Conservation (phyloP, 2,797 vertebrate species). For the Petrocephalus schoutedeni region DNA sequence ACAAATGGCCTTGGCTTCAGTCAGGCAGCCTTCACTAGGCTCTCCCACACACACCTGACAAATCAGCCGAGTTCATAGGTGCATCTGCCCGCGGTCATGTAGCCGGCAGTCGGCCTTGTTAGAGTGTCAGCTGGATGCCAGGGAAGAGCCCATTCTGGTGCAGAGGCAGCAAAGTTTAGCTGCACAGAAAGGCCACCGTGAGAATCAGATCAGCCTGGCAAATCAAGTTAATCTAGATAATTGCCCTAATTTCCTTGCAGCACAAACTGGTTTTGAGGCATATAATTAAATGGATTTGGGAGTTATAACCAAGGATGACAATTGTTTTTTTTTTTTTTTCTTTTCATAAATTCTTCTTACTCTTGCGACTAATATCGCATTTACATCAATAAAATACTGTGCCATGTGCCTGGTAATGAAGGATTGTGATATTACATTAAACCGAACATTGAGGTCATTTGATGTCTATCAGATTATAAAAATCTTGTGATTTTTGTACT, state of each 20-base stretch:
- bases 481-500: not conserved
- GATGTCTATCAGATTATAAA: not conserved
- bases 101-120: conserved; percentile 20
- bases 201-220: conserved; percentile 22
- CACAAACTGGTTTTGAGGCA: conserved; percentile 23
- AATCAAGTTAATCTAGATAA: conserved; percentile 45
- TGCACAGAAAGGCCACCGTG: conserved; percentile 20
- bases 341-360: not conserved
- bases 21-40: not conserved
- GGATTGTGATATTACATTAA: not conserved
- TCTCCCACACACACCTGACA: not conserved
- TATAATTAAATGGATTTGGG: conserved; percentile 30
- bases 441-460: not conserved
- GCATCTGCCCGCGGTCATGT: not conserved
- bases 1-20: not conserved
- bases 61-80: not conserved
- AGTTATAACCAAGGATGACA: conserved; percentile 25
- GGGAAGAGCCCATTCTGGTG: conserved; percentile 30
- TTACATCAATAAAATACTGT: not conserved
- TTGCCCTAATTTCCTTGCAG: conserved; percentile 39
- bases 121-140: conserved; percentile 35
- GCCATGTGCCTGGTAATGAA: not conserved
- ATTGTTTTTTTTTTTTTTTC: conserved; percentile 24
- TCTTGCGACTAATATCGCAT: not conserved
- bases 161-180: conserved; percentile 35